Base-by-base conservation (phyloP, 2,113 vertebrate genomes). In the Camelus dromedarius region DNA sequence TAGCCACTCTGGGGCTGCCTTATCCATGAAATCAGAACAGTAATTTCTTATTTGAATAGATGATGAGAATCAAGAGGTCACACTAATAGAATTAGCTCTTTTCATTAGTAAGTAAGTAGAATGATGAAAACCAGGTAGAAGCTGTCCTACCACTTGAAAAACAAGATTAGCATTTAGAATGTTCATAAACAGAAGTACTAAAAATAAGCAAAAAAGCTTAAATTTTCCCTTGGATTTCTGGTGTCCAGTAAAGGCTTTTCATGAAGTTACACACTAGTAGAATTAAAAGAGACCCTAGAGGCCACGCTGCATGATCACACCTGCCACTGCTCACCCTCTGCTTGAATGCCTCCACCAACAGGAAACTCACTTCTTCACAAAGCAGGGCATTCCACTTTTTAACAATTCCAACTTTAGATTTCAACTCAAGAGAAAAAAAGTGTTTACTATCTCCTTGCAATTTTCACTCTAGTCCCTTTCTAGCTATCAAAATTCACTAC, bases 111-210 rank as follows among this genome's bases (percentile, higher is more conserved):
- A 66, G 42, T 77, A 72, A 82, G 46, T 73, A 62, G 76, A 96
- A 95, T 73, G 79, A 50, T 35, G 19, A 91, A 84, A 95, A 83
- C 9, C 66, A 89, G 35, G 54, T 32, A 54, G 42, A 30, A 48
- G 16, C 35, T 82, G 16, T 48, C 64, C 38, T 76, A 4, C 16
- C 50, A 11, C 66, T 91, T 94, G 22, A 72, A 70, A 93, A 94
- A 84, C 32, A 91, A 79, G 50, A 77, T 64, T 91, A 80, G 30
- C 58, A 56, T 95, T 70, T 84, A 90, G 83, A 93, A 72, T 2
- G 8, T 72, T 62, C 72, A 28, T 83, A 72, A 81, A 62, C 42
- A 30, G 19, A 64, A 87, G 46, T 24, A 7, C 70, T 84, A 84
- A 85, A 85, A 85, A 80, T 72, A 76, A 88, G 46, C 46, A 26